Percentiles rank a stretch among this genome's conserved stretches.
phyloP scores from a whole-genome alignment of 2,888 invertebrate genomes.

The Sinodicranocentrus sp. region DNA sequence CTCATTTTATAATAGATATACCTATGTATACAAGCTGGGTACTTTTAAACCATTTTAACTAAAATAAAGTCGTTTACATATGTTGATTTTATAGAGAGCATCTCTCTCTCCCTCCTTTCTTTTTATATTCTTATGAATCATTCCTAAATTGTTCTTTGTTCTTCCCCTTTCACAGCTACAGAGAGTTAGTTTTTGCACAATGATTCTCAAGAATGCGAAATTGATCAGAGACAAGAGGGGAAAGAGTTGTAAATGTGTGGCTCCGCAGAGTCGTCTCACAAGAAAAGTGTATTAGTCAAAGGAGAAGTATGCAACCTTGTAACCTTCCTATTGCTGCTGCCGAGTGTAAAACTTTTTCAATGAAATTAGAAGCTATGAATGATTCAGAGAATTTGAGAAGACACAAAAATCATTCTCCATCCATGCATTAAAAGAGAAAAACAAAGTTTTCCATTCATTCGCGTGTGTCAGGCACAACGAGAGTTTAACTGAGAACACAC shows the following conservation, averaged over 20 bases:
- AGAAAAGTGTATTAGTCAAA: neutral
- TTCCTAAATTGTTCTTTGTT: slow-evolving; percentile 56
- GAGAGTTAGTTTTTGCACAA: slow-evolving; percentile 29
- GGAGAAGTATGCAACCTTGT: slow-evolving; percentile 22
- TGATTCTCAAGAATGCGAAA: slow-evolving; percentile 59
- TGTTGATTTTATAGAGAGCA: neutral
- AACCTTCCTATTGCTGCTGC: slow-evolving; percentile 3
- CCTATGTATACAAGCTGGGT: neutral
- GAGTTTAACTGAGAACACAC: neutral
- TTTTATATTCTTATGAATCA: slow-evolving; percentile 20
- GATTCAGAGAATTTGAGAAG: slow-evolving; percentile 3
- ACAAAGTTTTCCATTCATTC: slow-evolving; percentile 11
- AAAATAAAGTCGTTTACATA: neutral
- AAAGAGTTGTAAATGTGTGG: slow-evolving; percentile 6
- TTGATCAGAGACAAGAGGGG: slow-evolving; percentile 25
- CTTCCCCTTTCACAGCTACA: slow-evolving; percentile 6
- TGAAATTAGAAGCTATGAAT: slow-evolving; percentile 42
- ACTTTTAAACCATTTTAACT: neutral
- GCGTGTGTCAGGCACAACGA: neutral
- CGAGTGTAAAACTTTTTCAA: slow-evolving; percentile 16
- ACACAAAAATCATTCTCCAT: too few species aligned
- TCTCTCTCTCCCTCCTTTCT: slow-evolving; percentile 11
- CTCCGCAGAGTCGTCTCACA: slow-evolving; percentile 59
- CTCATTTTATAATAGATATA: slow-evolving; percentile 18
- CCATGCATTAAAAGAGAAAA: too few species aligned